A percentile compares a stretch with the other conserved stretches of the same genome.
Conservation (phyloP, 1,140 invertebrate species). For the Chrysoperla carnea region DNA sequence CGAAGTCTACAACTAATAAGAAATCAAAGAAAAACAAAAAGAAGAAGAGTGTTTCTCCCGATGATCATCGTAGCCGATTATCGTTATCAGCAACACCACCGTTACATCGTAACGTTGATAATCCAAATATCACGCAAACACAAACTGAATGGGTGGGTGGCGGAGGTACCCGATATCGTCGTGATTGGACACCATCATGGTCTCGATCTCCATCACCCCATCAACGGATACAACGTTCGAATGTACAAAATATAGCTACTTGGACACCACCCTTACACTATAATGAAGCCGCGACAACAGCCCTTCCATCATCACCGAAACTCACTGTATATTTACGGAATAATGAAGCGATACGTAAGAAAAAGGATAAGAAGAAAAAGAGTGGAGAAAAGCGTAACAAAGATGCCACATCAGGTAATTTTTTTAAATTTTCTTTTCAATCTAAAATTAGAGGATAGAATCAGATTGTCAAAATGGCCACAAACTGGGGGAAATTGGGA, state of each 20-base stretch:
- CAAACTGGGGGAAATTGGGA: too few relatives aligned
- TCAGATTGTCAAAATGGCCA: too few relatives aligned
- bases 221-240: constrained; percentile 3
- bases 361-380: constrained; percentile 30
- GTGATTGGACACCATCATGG: constrained; percentile 20
- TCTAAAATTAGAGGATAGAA: too few relatives aligned
- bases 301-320: constrained; percentile 16
- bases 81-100: too few relatives aligned
- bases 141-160: constrained; percentile 8
- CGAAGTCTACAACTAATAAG: constrained; percentile 11
- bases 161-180: constrained; percentile 8
- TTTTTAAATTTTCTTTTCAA: too few relatives aligned
- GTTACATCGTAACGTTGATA: too few relatives aligned
- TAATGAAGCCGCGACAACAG: constrained; percentile 9
- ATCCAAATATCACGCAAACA: constrained; percentile 3
- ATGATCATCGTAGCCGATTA: not conserved
- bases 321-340: constrained; percentile 33
- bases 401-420: not conserved
- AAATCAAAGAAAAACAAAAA: constrained; percentile 13
- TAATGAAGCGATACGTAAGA: constrained; percentile 35
- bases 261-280: constrained; percentile 25
- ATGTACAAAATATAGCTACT: constrained; percentile 12
- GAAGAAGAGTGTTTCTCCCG: constrained; percentile 11
- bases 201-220: constrained; percentile 20
- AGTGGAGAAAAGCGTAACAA: constrained; percentile 24